phyloP scores from a whole-genome alignment of 2,888 invertebrate genomes.

The Cosmorhoe ocellata region DNA sequence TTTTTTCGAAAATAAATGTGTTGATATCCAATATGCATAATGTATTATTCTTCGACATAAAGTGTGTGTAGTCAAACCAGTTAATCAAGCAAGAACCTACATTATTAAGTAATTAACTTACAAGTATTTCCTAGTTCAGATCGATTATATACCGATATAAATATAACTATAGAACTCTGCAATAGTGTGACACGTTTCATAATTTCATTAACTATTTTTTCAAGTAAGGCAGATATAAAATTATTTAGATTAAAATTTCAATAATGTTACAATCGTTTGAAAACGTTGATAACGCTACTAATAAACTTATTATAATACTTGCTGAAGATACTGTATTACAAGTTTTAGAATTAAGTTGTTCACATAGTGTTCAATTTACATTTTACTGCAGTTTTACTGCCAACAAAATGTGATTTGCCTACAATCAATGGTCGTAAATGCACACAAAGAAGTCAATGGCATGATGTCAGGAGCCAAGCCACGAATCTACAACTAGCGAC shows the following conservation, averaged over 20 bases:
- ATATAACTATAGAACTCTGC: too few relatives aligned
- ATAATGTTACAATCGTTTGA: too few relatives aligned
- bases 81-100: not conserved
- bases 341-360: slow-evolving; percentile 17
- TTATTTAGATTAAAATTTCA: too few relatives aligned
- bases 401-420: slow-evolving; percentile 18
- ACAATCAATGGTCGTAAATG: slow-evolving; percentile 7
- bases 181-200: too few relatives aligned
- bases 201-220: too few relatives aligned
- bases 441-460: slow-evolving; percentile 16
- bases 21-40: not conserved
- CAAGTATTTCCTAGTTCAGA: slow-evolving; percentile 6
- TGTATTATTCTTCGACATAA: not conserved
- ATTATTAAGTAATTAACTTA: not conserved
- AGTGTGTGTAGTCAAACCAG: slow-evolving; percentile 4
- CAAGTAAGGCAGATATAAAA: too few relatives aligned
- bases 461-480: slow-evolving; percentile 13
- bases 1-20: not conserved
- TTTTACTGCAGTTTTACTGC: slow-evolving; percentile 18
- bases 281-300: too few relatives aligned
- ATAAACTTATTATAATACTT: too few relatives aligned
- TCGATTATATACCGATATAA: not conserved
- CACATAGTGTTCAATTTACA: slow-evolving; percentile 14
- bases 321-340: not conserved
- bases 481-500: slow-evolving; percentile 3